Conservation (phyloP, 2,888 invertebrate species). For the Cordilura impudica region DNA sequence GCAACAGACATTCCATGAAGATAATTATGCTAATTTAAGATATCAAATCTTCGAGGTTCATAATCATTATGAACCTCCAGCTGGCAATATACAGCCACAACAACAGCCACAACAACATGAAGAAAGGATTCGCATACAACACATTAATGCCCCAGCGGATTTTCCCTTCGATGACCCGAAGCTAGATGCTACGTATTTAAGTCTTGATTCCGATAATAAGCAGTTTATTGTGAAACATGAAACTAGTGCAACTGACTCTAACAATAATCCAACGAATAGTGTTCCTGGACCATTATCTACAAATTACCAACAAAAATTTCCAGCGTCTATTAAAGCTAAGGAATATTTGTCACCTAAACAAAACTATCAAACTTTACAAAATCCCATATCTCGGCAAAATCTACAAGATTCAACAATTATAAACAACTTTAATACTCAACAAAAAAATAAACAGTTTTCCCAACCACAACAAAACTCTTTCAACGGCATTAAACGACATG, state of each 20-base stretch:
- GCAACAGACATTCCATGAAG: constrained; percentile 66
- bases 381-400: neutral
- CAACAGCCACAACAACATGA: constrained; percentile 29
- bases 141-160: constrained; percentile 49
- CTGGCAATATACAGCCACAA: neutral
- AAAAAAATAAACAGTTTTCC: neutral
- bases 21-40: constrained; percentile 67
- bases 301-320: constrained; percentile 68
- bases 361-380: neutral
- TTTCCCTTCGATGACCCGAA: constrained; percentile 65
- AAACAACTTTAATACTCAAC: neutral
- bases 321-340: neutral
- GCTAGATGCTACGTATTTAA: constrained; percentile 68
- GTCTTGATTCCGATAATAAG: constrained; percentile 51
- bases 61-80: constrained; percentile 64
- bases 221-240: constrained; percentile 42
- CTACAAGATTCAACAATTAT: neutral
- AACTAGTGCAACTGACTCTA: neutral
- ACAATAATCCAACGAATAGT: constrained; percentile 12
- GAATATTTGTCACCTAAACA: neutral
- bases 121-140: constrained; percentile 64
- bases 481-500: neutral
- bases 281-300: constrained; percentile 69
- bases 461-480: neutral
- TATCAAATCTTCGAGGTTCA: constrained; percentile 72